Percentiles rank a stretch among this genome's conserved stretches.
Evolutionary conservation across 1,140 invertebrate genomes (phyloP).

Genomic region (Drosophila athabasca): DNA sequence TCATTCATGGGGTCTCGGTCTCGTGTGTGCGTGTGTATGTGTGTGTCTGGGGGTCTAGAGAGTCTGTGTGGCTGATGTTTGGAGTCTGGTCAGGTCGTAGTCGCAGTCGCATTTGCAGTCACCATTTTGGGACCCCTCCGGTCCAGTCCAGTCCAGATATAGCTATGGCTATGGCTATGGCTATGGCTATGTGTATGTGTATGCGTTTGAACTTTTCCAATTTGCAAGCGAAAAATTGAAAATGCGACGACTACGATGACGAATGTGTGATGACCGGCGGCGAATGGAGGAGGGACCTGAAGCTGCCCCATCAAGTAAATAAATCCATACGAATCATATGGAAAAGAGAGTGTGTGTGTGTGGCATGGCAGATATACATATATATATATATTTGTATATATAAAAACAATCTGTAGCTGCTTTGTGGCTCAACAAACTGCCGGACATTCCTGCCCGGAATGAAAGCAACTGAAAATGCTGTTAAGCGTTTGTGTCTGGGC

Average conservation of each 20-base stretch:
- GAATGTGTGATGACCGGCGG: conserved; percentile 50
- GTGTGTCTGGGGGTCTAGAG: conserved; percentile 36
- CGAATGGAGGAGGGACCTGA: background rate
- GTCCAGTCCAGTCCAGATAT: too few relatives aligned
- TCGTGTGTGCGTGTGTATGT: too few relatives aligned
- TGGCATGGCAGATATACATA: background rate
- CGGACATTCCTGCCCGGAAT: conserved; percentile 48
- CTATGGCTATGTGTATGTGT: conserved; percentile 26
- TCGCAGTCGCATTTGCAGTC: conserved; percentile 26
- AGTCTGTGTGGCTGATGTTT: conserved; percentile 25
- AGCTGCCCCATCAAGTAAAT: conserved; percentile 61
- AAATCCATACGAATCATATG: conserved; percentile 66
- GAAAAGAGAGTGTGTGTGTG: background rate
- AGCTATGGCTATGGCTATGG: too few relatives aligned
- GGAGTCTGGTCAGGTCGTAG: conserved; percentile 27
- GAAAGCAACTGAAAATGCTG: conserved; percentile 64
- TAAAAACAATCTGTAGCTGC: conserved; percentile 75
- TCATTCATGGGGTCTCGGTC: conserved; percentile 53
- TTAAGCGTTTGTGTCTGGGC: conserved; percentile 71
- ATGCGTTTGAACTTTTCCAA: conserved; percentile 80
- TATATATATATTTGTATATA: conserved; percentile 15
- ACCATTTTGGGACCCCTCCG: conserved; percentile 46
- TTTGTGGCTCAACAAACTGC: conserved; percentile 71
- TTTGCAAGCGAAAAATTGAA: conserved; percentile 82
- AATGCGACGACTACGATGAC: conserved; percentile 59